Evolutionary conservation across 2,113 vertebrate species (phyloP).

Genomic region (Chascanopsetta lugubris): DNA sequence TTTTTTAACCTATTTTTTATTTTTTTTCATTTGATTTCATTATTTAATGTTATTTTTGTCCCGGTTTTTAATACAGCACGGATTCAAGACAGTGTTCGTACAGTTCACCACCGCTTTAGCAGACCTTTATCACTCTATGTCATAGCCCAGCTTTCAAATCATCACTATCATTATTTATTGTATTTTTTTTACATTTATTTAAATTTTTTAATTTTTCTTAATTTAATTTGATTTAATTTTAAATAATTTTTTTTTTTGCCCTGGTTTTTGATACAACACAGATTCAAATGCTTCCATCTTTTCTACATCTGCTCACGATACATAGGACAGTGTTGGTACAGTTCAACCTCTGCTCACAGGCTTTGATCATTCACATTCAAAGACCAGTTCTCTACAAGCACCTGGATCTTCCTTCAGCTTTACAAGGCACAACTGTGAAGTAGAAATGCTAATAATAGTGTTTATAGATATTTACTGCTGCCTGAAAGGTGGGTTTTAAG

Average conservation of each 20-base stretch:
- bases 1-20: no score
- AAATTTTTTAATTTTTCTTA: no score
- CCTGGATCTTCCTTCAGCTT: slow-evolving; percentile 62
- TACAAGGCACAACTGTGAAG: slow-evolving; percentile 36
- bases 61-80: slow-evolving; percentile 4
- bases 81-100: slow-evolving; percentile 2
- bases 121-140: slow-evolving; percentile 60
- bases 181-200: no score
- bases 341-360: slow-evolving; percentile 13
- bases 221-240: no score
- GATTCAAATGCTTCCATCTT: background rate
- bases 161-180: no score
- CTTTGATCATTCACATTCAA: slow-evolving; percentile 67
- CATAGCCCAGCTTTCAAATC: slow-evolving; percentile 54
- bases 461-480: slow-evolving; percentile 53
- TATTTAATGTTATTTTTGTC: no score
- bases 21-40: no score
- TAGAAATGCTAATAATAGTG: slow-evolving; percentile 69
- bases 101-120: slow-evolving; percentile 16
- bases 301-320: background rate
- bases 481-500: slow-evolving; percentile 47
- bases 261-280: slow-evolving; percentile 4
- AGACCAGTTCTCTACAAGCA: slow-evolving; percentile 48
- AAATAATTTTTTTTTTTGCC: no score
- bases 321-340: slow-evolving; percentile 7